Percentiles rank a stretch among this genome's conserved stretches.
These are phyloP conservation scores for Clunio marinus DNA, from an alignment of 2,888 invertebrate species.

Conservation along the genomic window DNA sequence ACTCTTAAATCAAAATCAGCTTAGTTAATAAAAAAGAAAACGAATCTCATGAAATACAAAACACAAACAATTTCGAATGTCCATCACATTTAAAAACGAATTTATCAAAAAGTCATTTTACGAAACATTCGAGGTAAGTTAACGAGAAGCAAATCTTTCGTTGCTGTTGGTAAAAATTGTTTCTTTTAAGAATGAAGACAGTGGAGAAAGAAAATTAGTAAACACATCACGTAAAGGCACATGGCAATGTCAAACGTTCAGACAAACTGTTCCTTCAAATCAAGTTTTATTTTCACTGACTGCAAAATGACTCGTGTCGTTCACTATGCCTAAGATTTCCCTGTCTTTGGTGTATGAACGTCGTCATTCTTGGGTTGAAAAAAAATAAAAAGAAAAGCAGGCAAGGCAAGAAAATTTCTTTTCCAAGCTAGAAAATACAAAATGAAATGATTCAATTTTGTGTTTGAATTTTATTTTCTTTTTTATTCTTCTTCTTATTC, in stretches of 20 bases:
- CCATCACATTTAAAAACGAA: conserved; percentile 33
- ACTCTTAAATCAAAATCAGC: no score
- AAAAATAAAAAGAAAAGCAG: no score
- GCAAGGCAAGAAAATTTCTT: neutral
- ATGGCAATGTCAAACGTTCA: conserved; percentile 32
- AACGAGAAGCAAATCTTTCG: no score
- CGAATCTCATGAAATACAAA: no score
- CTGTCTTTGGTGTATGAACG: neutral
- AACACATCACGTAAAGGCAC: conserved; percentile 23
- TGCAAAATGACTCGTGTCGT: neutral
- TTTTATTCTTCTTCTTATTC: neutral
- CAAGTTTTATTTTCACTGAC: conserved; percentile 26
- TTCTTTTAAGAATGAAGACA: neutral
- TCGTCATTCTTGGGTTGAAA: no score
- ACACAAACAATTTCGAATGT: conserved; percentile 7
- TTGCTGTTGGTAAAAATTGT: neutral
- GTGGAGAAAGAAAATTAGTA: conserved; percentile 18
- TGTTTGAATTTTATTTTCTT: neutral
- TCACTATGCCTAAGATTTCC: neutral
- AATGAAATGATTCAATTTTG: conserved; percentile 26
- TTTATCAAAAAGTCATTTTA: conserved; percentile 21
- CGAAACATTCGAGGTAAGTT: neutral
- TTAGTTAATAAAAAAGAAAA: no score
- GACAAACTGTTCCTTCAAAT: conserved; percentile 27
- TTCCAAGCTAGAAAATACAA: neutral